Base-by-base conservation (phyloP, 2,797 vertebrate species). In the Steatocranus sp. region DNA sequence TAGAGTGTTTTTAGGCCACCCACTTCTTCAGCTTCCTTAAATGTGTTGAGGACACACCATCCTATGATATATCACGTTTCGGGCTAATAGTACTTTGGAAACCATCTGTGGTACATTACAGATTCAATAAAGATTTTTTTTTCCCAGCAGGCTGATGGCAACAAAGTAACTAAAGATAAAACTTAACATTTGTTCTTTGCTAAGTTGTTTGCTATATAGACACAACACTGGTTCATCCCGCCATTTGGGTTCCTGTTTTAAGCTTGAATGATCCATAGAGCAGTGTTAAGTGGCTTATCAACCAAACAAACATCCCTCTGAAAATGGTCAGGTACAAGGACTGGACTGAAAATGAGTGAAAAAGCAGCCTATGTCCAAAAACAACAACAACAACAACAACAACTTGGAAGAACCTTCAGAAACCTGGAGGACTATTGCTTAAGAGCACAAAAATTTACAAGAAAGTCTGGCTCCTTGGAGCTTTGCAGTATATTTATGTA, bases 281-380 rank as follows among this genome's bases (percentile, higher is more conserved):
- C 6, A 58, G 61, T 41, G 20, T 41, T 68, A 43, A 23, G 20
- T 43, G 61, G 20, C 36, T 17, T 66, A 66, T 34, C 30, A 2
- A 66, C 61, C 34, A 66, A 38, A 66, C 54, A 66, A 23, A 41
- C 36, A 41, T 23, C 36, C 61, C 36, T 66, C 61, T 41, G 20
- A 68, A 68, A 68, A 68, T 68, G 10, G 63, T 25, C 63, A 68
- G 12, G 20, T 25, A 68, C 36, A 43, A 43, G 20, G 20, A 68
- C 63, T 25, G 20, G 36, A 17, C 14, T 43, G 63, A 43, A 43
- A 43, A 68, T 14, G 20, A 68, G 14, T 43, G 20, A 43, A 43
- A 43, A 68, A 68, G 20, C 63, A 68, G 63, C 5, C 63, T 2
- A 41, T 68, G 20, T 25, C 63, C 20, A 56, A 56, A 56, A 68